Evolutionary conservation across 64 coral and sea anemone genomes (phyloP).

Genomic region (Pachyseris speciosa): DNA sequence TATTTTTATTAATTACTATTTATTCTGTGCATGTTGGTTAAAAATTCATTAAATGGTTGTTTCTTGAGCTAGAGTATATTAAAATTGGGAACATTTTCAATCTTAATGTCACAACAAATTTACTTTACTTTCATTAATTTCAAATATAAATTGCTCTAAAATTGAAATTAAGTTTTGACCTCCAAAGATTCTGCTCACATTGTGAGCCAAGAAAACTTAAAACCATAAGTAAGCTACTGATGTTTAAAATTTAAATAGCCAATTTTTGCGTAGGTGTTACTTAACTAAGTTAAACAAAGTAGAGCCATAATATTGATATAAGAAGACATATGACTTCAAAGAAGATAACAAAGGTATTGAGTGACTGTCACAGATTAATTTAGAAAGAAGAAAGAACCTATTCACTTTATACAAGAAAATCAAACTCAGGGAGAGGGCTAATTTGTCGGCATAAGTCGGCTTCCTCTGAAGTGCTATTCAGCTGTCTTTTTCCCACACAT

Average conservation of each 20-base stretch:
- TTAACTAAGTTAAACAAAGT: neutral
- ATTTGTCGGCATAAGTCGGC: neutral
- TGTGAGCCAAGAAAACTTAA: too few species aligned
- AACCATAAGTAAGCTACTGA: neutral
- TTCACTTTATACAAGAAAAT: neutral
- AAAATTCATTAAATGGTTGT: too few species aligned
- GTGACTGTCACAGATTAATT: neutral
- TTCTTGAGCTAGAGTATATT: too few species aligned
- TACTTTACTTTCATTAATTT: too few species aligned
- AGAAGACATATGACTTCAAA: neutral
- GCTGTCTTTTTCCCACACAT: neutral
- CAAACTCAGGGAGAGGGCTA: neutral
- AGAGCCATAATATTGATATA: neutral
- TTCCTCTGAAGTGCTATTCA: neutral
- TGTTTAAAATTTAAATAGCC: conserved; percentile 17
- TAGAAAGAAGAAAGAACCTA: neutral
- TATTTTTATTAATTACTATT: too few species aligned
- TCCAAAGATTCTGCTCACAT: too few species aligned
- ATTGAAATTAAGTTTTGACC: too few species aligned
- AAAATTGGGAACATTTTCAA: too few species aligned
- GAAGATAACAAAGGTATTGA: neutral
- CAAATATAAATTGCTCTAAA: too few species aligned
- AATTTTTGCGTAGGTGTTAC: neutral
- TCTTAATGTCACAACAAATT: too few species aligned
- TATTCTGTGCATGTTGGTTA: too few species aligned